phyloP scores from a whole-genome alignment of 92 coral and sea anemone genomes.

The Scolanthus callimorphus region DNA sequence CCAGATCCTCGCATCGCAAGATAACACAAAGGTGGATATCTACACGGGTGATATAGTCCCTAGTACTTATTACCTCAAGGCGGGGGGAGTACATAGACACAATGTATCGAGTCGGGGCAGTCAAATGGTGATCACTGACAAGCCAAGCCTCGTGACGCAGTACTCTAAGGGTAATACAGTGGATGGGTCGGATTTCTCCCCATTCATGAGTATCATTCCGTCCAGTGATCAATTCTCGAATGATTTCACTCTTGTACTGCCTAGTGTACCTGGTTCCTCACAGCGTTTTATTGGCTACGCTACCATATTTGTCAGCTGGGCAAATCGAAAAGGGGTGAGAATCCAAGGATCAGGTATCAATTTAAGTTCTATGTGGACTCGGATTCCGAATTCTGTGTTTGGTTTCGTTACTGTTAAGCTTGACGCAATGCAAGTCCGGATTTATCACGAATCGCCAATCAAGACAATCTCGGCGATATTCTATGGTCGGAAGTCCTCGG shows the following conservation, averaged over 20 bases:
- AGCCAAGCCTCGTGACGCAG: conserved; percentile 78
- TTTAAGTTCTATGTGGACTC: conserved; percentile 7
- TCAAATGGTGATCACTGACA: conserved; percentile 38
- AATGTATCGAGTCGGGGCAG: conserved; percentile 21
- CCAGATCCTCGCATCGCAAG: conserved; percentile 61
- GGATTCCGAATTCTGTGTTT: conserved; percentile 23
- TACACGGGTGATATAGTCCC: neutral
- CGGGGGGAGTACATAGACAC: conserved; percentile 42
- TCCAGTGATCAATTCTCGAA: conserved; percentile 62
- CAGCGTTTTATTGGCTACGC: conserved; percentile 8
- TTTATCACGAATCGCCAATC: conserved; percentile 67
- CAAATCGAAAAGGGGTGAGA: conserved; percentile 1
- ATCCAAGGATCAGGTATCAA: neutral
- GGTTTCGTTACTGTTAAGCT: conserved; percentile 30
- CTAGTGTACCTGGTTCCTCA: neutral
- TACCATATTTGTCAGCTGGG: neutral
- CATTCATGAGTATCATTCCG: conserved; percentile 80
- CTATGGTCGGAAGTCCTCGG: conserved; percentile 43
- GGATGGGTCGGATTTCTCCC: conserved; percentile 22
- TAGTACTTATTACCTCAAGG: conserved; percentile 24
- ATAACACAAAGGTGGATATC: conserved; percentile 48
- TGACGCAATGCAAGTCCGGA: conserved; percentile 41
- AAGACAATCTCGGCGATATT: conserved; percentile 56
- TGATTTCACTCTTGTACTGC: conserved; percentile 69
- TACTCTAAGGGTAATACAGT: conserved; percentile 43